Evolutionary conservation across 2,888 invertebrate genomes (phyloP), one percentile per base, ranked within the genome.

Genomic region (Nomada ferruginata): DNA sequence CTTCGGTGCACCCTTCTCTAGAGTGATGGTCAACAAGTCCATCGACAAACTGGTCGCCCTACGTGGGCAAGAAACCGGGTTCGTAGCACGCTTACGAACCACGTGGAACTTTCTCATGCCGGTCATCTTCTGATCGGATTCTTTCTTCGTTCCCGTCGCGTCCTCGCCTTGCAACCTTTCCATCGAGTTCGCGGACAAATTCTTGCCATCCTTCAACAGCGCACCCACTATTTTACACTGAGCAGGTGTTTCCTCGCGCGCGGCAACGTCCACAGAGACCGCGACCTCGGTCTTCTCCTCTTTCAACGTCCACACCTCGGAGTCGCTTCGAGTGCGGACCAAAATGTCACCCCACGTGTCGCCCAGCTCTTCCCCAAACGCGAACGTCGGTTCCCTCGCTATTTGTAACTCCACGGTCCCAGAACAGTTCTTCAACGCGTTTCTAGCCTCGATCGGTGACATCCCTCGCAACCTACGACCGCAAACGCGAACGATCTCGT

Each of bases 1-100:
- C 89, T 95, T 95, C 76, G 94, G 94, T 0, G 94, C 94, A 1
- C 95, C 96, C 89, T 96, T 96, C 85, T 95, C 94, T 85, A 95
- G 93, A 0, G 94, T 92, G 1, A 95, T 92, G 3, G 92, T 92
- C 13, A 93, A 60, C 47, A 92, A 71, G 72, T 93, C 92, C 83
- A 91, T 89, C 3, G 91, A 91, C 1, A 92, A 77, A 73, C 92
- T 92, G 1, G 90, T 87, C 0, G 91, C 90, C 61, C 92, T 88
- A 20, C 91, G 88, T 0, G 88, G 53, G 29, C 83, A 81, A 23
- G 84, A 75, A 2, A 83, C 76, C 0, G 88, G 77, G 44, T 85
- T 89, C 4, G 85, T 85, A 59, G 87, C 87, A 2, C 92, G 88
- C 77, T 93, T 93, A 2, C 86, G 86, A n/a, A 91, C 85, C 44